Evolutionary conservation across 2,888 invertebrate species (phyloP), one percentile per base, ranked within the genome.

Genomic region (Trachelus tabidus): DNA sequence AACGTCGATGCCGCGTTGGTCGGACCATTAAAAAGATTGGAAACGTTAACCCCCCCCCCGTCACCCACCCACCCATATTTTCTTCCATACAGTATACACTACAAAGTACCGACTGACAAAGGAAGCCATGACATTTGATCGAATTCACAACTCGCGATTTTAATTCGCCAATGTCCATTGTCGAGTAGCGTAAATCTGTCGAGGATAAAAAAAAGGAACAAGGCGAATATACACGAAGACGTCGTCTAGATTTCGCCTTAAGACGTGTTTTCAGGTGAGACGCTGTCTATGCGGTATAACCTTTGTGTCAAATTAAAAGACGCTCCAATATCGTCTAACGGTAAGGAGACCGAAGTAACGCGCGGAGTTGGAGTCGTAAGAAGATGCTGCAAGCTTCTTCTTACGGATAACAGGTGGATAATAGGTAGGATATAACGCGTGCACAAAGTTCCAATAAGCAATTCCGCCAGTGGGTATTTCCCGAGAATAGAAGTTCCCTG

Each of bases 391-490:
- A 12, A 34, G 71, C 30, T 33, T 71, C 71, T 71, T 1, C 15
- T 9, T 34, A 23, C 11, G 12, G 30, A 30, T 71, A 33, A 12
- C 30, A 15, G 71, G 12, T 71, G 31, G 31, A 15, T 71, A 34
- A 71, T 31, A 71, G 31, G 71, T 23, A 9, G 71, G 71, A 31
- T 33, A 34, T 33, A 71, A 71, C 34, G 71, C 71, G 31, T 31
- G 34, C 34, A 31, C 73, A 71, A 77, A 78, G 68, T 80, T 78
- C 74, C 75, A 76, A 79, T 78, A 75, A 78, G 80, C 76, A 76
- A 78, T 80, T 80, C 78, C n/a, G 68, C 34, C 56, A 23, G 56
- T 23, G 23, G 56, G 56, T 23, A 34, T 56, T 56, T 56, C 56
- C 23, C 23, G 23, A 56, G 56, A 56, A 56, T 56, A 34, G 71